Conservation (phyloP, 2,888 invertebrate genomes). For the Pristionchus japonicus region DNA sequence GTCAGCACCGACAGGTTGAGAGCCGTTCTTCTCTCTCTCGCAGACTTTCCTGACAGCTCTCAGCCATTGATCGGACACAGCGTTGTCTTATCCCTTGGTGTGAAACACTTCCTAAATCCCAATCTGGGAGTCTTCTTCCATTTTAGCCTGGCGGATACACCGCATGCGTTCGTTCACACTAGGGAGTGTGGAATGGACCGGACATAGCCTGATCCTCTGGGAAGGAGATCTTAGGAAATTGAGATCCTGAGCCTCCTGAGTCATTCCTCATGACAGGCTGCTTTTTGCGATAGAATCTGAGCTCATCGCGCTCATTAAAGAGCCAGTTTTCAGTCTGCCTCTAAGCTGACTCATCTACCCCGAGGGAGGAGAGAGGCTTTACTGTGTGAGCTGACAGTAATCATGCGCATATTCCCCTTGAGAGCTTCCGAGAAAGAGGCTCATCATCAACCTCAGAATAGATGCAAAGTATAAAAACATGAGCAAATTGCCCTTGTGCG, state of each 20-base stretch:
- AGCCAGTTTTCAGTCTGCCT: background rate
- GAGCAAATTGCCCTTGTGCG: background rate
- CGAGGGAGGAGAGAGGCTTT: background rate
- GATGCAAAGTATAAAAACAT: background rate
- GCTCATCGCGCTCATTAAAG: background rate
- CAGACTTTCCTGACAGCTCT: background rate
- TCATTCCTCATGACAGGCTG: background rate
- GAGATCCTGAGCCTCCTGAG: background rate
- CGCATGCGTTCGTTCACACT: background rate
- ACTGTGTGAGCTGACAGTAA: background rate
- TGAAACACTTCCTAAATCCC: background rate
- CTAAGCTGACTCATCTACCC: background rate
- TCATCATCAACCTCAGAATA: background rate
- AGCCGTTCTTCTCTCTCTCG: background rate
- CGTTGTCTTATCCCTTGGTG: background rate
- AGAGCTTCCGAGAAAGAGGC: background rate
- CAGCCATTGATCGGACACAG: background rate
- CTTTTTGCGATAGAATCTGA: background rate
- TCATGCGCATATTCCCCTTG: background rate
- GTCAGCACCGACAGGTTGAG: background rate
- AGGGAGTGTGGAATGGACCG: background rate
- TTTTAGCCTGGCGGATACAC: background rate
- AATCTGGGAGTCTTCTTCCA: background rate
- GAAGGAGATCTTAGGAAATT: background rate
- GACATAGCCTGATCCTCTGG: background rate